phyloP scores from a whole-genome alignment of 2,113 vertebrate genomes.

The Pagrus major region DNA sequence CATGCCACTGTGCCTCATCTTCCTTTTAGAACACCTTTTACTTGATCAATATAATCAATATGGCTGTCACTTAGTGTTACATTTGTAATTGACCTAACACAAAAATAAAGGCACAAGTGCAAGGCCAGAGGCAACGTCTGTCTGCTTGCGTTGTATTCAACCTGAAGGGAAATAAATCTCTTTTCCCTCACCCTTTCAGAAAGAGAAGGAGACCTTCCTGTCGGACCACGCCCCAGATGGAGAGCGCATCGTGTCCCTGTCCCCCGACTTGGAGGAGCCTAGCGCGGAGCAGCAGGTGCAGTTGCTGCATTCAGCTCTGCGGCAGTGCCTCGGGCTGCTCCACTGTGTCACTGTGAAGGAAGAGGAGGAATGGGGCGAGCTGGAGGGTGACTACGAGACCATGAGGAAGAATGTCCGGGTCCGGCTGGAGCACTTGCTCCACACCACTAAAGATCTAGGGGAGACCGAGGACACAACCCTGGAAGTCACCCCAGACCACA shows the following conservation, averaged over 20 bases:
- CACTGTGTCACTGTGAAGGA: constrained; percentile 79
- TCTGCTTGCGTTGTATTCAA: not conserved
- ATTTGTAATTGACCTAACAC: not conserved
- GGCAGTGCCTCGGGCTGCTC: constrained; percentile 80
- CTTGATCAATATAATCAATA: constrained; percentile 40
- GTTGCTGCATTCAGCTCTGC: constrained; percentile 77
- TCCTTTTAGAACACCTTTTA: constrained; percentile 26
- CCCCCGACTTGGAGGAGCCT: constrained; percentile 50
- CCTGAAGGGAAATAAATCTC: not conserved
- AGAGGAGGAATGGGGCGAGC: constrained; percentile 81
- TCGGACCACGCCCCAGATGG: constrained; percentile 67
- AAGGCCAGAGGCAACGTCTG: not conserved
- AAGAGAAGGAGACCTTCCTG: constrained; percentile 79
- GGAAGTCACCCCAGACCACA: constrained; percentile 76
- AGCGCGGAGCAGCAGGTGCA: constrained; percentile 74
- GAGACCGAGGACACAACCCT: constrained; percentile 49
- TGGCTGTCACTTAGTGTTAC: not conserved
- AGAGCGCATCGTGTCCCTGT: constrained; percentile 74
- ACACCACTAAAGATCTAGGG: constrained; percentile 75
- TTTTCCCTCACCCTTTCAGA: constrained; percentile 56
- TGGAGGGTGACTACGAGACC: constrained; percentile 78
- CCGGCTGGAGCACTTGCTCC: constrained; percentile 78
- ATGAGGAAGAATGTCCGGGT: constrained; percentile 70
- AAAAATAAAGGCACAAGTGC: constrained; percentile 2
- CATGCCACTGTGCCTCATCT: constrained; percentile 19